These are phyloP conservation scores for Dendrolimus pini DNA, from an alignment of 2,888 invertebrate species.

Conservation along the genomic window DNA sequence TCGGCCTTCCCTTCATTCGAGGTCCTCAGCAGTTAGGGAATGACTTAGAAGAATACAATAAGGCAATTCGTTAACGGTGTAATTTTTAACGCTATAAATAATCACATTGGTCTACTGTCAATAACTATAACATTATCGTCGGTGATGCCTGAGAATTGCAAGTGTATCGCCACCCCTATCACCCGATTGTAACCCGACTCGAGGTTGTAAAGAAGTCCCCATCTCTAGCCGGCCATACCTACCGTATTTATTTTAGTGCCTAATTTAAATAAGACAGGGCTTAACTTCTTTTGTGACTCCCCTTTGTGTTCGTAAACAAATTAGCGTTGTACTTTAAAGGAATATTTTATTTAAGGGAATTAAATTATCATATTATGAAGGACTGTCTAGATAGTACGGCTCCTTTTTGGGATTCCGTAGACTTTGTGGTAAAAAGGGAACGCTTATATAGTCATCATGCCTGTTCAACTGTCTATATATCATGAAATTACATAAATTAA, in stretches of 20 bases:
- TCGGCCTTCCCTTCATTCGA: too few species aligned
- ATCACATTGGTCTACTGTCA: too few species aligned
- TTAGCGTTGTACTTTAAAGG: slow-evolving; percentile 46
- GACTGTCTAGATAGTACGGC: slow-evolving; percentile 5
- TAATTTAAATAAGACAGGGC: slow-evolving; percentile 70
- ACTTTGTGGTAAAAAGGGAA: too few species aligned
- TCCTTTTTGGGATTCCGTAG: too few species aligned
- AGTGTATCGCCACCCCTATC: background rate
- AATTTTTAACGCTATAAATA: too few species aligned
- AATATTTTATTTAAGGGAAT: slow-evolving; percentile 32
- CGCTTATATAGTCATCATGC: too few species aligned
- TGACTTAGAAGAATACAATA: too few species aligned
- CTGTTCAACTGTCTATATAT: too few species aligned
- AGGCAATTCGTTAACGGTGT: too few species aligned
- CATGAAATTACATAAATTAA: too few species aligned
- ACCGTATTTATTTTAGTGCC: slow-evolving; percentile 67
- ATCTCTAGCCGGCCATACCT: slow-evolving; percentile 41
- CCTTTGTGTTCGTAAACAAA: slow-evolving; percentile 61
- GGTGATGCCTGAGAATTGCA: background rate
- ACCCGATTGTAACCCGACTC: background rate
- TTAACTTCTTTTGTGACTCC: slow-evolving; percentile 63
- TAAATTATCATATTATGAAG: slow-evolving; percentile 28
- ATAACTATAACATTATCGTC: too few species aligned
- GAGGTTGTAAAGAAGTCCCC: background rate
- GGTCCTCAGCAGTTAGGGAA: too few species aligned